phyloP scores from a whole-genome alignment of 2,113 vertebrate genomes.

The Pterocles gutturalis region DNA sequence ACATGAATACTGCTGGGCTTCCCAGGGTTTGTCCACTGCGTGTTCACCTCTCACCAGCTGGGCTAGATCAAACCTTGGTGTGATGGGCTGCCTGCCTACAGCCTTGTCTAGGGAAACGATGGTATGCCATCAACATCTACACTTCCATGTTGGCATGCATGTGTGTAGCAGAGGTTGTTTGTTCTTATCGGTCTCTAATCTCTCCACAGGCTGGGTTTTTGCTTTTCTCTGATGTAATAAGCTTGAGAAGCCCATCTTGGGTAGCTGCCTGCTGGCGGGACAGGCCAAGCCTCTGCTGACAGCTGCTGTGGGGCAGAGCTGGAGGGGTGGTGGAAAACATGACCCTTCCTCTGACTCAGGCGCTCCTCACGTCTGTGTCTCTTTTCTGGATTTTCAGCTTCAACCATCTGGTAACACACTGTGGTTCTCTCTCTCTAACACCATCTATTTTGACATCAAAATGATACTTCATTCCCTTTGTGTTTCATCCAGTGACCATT shows the following conservation, averaged over 20 bases:
- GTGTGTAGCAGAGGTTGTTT: neutral
- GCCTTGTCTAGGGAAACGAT: neutral
- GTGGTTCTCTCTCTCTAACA: neutral
- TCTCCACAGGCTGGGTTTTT: neutral
- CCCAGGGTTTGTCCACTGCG: neutral
- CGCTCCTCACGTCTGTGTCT: neutral
- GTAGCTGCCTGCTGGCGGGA: neutral
- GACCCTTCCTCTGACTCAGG: neutral
- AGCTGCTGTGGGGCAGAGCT: neutral
- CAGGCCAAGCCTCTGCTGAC: neutral
- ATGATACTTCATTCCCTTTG: neutral
- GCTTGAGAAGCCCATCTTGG: neutral
- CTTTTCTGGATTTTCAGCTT: neutral
- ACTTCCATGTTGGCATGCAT: neutral
- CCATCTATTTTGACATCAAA: neutral
- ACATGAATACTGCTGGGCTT: neutral
- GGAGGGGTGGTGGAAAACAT: neutral
- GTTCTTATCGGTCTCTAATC: neutral
- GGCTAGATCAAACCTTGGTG: neutral
- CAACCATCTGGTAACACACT: neutral
- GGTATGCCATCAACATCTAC: neutral
- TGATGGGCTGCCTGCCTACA: neutral
- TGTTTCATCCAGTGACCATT: neutral
- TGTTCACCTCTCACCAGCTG: accelerated
- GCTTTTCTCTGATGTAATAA: neutral